Evolutionary conservation across 1,140 invertebrate genomes (phyloP).

Genomic region (Callitettix versicolor): DNA sequence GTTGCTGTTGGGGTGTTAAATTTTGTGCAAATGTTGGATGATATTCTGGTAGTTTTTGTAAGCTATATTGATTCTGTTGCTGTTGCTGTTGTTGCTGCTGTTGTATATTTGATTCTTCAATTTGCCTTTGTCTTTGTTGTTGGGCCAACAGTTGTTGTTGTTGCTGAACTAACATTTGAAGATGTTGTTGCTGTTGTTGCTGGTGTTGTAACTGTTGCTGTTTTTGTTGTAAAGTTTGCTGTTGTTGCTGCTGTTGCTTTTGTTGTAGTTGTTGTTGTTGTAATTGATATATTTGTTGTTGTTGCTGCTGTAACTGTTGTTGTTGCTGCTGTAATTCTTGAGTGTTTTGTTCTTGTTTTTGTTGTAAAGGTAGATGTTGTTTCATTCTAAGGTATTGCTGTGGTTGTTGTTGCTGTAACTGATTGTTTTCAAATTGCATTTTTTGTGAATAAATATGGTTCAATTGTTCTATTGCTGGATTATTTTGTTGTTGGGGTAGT

Average conservation of each 20-base stretch:
- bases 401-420: constrained; percentile 1
- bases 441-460: constrained; percentile 8
- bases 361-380: constrained; percentile 3
- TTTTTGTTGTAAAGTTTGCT: constrained; percentile 26
- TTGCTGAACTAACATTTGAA: constrained; percentile 19
- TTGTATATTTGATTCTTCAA: constrained; percentile 18
- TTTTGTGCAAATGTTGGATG: constrained; percentile 28
- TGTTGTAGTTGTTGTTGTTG: constrained; percentile 14
- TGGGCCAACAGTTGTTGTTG: constrained; percentile 19
- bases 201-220: constrained; percentile 22
- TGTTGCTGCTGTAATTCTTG: constrained; percentile 14
- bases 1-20: constrained; percentile 34
- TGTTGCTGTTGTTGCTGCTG: constrained; percentile 16
- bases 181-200: constrained; percentile 21
- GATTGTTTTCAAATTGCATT: too few species aligned
- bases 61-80: constrained; percentile 20
- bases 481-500: constrained; percentile 16
- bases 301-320: constrained; percentile 9
- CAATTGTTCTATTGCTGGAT: constrained; percentile 18
- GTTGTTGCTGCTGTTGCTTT: constrained; percentile 21
- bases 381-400: constrained; percentile 6
- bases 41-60: constrained; percentile 21
- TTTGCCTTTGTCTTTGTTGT: constrained; percentile 18
- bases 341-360: not conserved
- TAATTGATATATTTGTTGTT: constrained; percentile 6